These are phyloP conservation scores for Sakesphorus luctuosus DNA, from an alignment of 2,113 vertebrate species.

Conservation along the genomic window DNA sequence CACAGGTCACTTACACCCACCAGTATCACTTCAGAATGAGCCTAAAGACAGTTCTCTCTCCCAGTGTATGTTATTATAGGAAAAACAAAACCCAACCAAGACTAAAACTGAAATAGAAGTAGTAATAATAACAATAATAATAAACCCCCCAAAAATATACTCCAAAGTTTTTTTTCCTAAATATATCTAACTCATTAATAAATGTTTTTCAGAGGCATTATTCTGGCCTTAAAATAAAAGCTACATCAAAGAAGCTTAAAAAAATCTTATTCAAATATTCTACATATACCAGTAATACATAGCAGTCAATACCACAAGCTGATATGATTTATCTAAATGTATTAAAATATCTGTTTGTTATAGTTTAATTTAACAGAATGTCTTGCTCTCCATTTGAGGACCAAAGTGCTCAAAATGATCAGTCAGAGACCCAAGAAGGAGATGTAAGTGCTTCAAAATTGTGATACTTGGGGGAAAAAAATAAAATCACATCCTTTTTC, in stretches of 20 bases:
- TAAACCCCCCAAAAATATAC: background rate
- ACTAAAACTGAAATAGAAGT: background rate
- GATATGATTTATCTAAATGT: background rate
- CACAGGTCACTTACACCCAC: background rate
- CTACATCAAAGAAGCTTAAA: slow-evolving; percentile 1
- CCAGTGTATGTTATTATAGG: background rate
- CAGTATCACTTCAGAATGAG: background rate
- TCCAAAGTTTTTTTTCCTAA: background rate
- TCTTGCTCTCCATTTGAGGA: background rate
- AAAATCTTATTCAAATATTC: background rate
- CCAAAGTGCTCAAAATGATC: background rate
- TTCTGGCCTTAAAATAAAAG: background rate
- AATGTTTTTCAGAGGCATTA: background rate
- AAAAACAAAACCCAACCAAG: background rate
- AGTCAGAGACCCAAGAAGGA: background rate
- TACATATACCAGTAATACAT: background rate
- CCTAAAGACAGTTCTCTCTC: background rate
- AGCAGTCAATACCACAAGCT: background rate
- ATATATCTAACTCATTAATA: background rate
- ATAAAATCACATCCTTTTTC: background rate
- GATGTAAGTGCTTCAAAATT: background rate
- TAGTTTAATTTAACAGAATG: background rate
- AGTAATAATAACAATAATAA: background rate
- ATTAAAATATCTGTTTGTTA: background rate
- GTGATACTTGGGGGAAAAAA: background rate